Conservation (phyloP, 2,113 vertebrate genomes). For the Abramis brama region DNA sequence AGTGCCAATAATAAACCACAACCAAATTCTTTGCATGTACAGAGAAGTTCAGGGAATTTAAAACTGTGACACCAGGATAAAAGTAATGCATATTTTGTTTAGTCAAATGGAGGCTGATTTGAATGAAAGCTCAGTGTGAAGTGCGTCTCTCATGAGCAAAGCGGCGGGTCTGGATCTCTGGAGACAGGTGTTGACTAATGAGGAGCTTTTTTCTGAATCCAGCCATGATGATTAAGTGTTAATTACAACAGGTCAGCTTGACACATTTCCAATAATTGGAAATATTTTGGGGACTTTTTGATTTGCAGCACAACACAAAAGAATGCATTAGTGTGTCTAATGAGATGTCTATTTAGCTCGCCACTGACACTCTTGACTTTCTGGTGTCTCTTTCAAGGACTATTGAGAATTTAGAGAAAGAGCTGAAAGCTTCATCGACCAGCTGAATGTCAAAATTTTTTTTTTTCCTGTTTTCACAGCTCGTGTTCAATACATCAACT, state of each 20-base stretch:
- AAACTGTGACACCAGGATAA: background rate
- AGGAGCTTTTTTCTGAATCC: constrained; percentile 71
- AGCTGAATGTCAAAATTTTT: background rate
- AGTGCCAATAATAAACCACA: background rate
- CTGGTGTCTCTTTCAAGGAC: constrained; percentile 20
- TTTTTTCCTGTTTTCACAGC: background rate
- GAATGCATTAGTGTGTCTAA: constrained; percentile 43
- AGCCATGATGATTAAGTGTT: constrained; percentile 71
- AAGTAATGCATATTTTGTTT: constrained; percentile 46
- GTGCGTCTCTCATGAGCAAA: constrained; percentile 26
- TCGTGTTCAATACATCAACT: background rate
- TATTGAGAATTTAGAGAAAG: background rate
- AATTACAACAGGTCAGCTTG: constrained; percentile 69
- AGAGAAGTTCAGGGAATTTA: background rate
- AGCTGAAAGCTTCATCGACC: background rate
- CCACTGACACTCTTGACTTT: constrained; percentile 23
- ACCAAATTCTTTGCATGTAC: background rate
- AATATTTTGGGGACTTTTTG: constrained; percentile 65
- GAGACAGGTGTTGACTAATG: constrained; percentile 67
- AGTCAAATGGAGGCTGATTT: constrained; percentile 27
- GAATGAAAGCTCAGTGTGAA: constrained; percentile 1
- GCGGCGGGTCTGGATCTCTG: constrained; percentile 55
- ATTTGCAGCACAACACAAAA: constrained; percentile 59
- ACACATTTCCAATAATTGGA: constrained; percentile 75
- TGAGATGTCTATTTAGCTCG: constrained; percentile 30